Base-by-base conservation (phyloP, 2,113 vertebrate species). In the Paramisgurnus dabryanus region DNA sequence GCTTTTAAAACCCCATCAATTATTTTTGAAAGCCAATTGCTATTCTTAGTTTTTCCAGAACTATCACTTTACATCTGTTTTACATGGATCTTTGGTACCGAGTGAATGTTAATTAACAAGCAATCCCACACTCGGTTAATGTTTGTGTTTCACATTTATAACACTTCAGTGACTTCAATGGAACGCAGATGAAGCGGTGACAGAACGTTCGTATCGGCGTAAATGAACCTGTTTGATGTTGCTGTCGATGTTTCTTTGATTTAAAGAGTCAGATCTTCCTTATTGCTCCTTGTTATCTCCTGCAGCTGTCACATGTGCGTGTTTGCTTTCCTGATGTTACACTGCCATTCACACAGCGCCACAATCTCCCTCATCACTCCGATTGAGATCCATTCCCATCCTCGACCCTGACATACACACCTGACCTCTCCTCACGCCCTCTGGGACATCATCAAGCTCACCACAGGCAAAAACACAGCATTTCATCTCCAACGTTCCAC, bases 271-370 rank as follows among this genome's bases (percentile, higher is more conserved):
- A 18, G 53, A 60, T 75, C 53, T 11, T 63, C 61, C 47, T 66
- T 57, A 58, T 71, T 55, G 78, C 71, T 70, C 40, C 27, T 64
- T 79, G 55, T 66, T 67, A 53, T 41, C 49, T 64, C 58, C 73
- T 65, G 60, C 75, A 67, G 58, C 55, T 70, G 67, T 80, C 47
- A 76, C 9, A 41, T 66, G 72, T 74, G 74, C 50, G 43, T 66
- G 79, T 69, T 69, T 68, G 11, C 15, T 75, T 18, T 49, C 22
- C 71, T 76, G 18, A 67, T 73, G 67, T 66, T 11, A 58, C 66
- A 74, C 41, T 13, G 58, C 55, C 66, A 13, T 57, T 11, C 43
- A 57, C 17, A 49, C 34, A 6, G 15, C n/a, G 40, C 22, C 13
- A 39, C 12, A 55, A 45, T 43, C n/a, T 17, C 40, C 4, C 34